These are phyloP conservation scores for Tyto alba DNA, from an alignment of 2,113 vertebrate species.

Conservation along the genomic window DNA sequence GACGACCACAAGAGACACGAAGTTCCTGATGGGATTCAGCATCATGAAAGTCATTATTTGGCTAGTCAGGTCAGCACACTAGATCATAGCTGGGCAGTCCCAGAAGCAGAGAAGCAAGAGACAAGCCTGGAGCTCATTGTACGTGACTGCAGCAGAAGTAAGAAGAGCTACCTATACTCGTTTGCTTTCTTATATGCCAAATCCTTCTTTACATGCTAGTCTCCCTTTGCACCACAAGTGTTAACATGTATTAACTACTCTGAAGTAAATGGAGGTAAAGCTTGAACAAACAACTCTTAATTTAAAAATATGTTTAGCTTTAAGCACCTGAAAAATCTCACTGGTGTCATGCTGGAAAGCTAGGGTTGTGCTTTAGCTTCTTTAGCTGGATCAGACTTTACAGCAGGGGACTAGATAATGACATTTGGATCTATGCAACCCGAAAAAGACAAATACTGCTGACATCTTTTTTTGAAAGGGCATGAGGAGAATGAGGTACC, in stretches of 20 bases:
- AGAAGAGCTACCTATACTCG: not conserved
- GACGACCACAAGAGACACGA: conserved; percentile 20
- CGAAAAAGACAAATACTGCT: not conserved
- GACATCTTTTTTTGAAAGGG: not conserved
- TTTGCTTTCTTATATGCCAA: not conserved
- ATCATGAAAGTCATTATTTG: not conserved
- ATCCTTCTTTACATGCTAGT: not conserved
- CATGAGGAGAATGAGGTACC: not conserved
- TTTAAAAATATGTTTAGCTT: not conserved
- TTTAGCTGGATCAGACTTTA: not conserved
- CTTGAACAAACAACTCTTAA: not conserved
- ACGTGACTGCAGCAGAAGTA: not conserved
- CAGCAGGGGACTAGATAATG: not conserved
- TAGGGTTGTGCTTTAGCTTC: not conserved
- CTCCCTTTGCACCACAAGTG: not conserved
- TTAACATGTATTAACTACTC: not conserved
- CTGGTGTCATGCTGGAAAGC: not conserved
- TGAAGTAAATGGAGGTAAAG: not conserved
- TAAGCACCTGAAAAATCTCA: not conserved
- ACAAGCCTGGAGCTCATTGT: not conserved
- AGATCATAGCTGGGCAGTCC: not conserved
- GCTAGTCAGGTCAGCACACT: not conserved
- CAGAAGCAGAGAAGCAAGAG: not conserved
- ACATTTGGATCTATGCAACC: not conserved
- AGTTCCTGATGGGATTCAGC: conserved; percentile 28